Base-by-base conservation (phyloP, 2,113 vertebrate species). In the Stigmatopora nigra region DNA sequence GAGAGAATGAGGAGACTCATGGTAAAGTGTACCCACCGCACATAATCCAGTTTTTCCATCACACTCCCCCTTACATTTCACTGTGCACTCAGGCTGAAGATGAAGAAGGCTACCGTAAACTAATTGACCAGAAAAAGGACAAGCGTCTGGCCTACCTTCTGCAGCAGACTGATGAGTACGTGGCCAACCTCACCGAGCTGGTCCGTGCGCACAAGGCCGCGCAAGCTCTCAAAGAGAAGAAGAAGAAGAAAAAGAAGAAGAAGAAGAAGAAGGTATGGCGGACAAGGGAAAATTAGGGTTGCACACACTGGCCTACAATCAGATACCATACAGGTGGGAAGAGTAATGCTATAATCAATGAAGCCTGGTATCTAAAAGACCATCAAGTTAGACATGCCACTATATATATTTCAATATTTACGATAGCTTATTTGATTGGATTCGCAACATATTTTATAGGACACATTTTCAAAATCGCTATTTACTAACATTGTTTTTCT, bases 51-150 rank as follows among this genome's bases (percentile, higher is more conserved):
- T 15, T n/a, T 52, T 12, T n/a, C 4, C 4, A 53, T 8, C 46
- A 10, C 0, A 15, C 4, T 25, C 15, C 53, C 16, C 11, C 44
- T 13, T 19, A 1, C 10, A 1, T 48, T 8, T 46, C 4, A 64
- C 12, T 70, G 38, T 75, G 15, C 17, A n/a, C 1, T 0, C 58
- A 98, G 96, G 96, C 95, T 0, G 96, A 99, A 65, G 96, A 99
- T 44, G 96, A 99, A 82, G 96, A 99, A 67, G 96, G 96, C 0
- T 98, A 99, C 83, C 91, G 96, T 15, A 98, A 99, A 75, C 93
- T 99, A 65, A 99, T 99, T 0, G 96, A 99, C 76, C 96, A 99
- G 89, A 99, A 99, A 89, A 99, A 99, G 82, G 96, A 99, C 82
- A 98, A 98, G 80, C 94, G 96, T 35, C 69, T 99, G 89, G 96